Evolutionary conservation across 2,797 vertebrate genomes (phyloP).

Genomic region (Falco novaeseelandiae): DNA sequence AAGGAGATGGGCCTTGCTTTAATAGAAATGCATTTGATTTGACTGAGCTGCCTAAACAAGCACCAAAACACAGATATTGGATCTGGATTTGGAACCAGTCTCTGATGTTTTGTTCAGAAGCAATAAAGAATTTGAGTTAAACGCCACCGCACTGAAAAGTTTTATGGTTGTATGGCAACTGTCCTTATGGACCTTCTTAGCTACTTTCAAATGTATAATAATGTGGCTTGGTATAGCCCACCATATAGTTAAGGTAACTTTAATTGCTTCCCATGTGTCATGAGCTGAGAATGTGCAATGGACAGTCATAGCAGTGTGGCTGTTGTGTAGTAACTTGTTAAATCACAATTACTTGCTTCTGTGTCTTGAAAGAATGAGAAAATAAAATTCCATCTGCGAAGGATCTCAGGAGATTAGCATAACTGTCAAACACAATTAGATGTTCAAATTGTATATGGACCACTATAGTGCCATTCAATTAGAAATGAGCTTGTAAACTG

Average conservation of each 20-base stretch:
- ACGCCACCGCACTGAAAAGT: background rate
- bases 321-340: background rate
- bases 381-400: background rate
- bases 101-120: background rate
- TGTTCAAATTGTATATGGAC: background rate
- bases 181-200: background rate
- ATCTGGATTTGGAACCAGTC: background rate
- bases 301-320: background rate
- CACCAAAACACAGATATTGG: background rate
- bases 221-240: background rate
- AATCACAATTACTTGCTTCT: background rate
- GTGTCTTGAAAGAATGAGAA: background rate
- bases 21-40: background rate
- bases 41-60: background rate
- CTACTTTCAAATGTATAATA: background rate
- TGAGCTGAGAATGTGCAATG: background rate
- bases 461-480: background rate
- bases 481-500: background rate
- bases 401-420: background rate
- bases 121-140: background rate
- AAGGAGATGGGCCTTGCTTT: background rate
- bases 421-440: background rate
- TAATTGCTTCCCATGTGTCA: background rate
- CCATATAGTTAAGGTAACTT: background rate
- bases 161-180: background rate